Base-by-base conservation (phyloP, 1,140 invertebrate species). In the Drosophila aff. region DNA sequence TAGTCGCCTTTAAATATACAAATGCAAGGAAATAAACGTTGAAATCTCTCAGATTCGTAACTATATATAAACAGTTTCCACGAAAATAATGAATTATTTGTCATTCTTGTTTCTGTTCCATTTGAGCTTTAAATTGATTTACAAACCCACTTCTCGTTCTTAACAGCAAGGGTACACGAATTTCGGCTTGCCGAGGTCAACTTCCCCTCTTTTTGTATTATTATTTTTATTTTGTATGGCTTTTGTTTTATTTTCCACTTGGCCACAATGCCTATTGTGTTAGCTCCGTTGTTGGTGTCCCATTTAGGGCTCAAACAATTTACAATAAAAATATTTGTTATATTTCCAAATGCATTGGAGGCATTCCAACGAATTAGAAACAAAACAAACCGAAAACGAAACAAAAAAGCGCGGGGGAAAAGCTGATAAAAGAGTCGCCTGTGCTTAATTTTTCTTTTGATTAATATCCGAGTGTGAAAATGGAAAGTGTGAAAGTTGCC, bases 401-500 rank as follows among this genome's bases (percentile, higher is more conserved):
- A 31, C n/a, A 49, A 38, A 65, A 64, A n/a, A 47, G 33, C 36
- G 15, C 10, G 28, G 50, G 15, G 28, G 10, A 33, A 72, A 23
- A 38, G 36, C 36, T 40, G 53, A 60, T 58, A 38, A 76, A 71
- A 62, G 36, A 52, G 41, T 69, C 46, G 53, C 28, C 44, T 63
- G 62, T 71, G 55, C 55, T 67, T 64, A 65, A 66, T 79, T 59
- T 52, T 79, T 76, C 59, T 68, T 80, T 80, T 83, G 80, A 83
- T 87, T 83, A 79, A 85, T 90, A 81, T 81, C 50, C 61, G 53
- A 71, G 84, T 90, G 85, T 85, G 69, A 89, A 81, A 89, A 77
- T 85, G 81, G 85, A 89, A 89, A 89, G 84, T 89, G 81, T 89
- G 85, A 89, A 89, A 89, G 84, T 89, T 89, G 49, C 28, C 43